Conservation (phyloP, 1,140 invertebrate species). For the Neodiprion pinetum region DNA sequence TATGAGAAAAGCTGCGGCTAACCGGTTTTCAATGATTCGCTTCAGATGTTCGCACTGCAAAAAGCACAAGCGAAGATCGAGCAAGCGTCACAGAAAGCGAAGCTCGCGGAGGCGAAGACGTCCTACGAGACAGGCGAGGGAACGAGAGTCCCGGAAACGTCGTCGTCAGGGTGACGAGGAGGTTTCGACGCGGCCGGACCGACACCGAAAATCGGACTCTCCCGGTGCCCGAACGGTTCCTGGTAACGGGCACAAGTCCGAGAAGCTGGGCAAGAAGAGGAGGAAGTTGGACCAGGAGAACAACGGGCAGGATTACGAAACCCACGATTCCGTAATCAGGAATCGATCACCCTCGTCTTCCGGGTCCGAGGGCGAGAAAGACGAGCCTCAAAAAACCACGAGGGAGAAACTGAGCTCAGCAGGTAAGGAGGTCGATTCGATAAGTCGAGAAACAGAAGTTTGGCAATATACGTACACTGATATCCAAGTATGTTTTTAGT, state of each 20-base stretch:
- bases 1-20: background rate
- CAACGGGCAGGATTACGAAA: background rate
- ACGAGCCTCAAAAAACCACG: constrained; percentile 9
- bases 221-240: background rate
- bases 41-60: background rate
- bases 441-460: no score
- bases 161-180: constrained; percentile 18
- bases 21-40: background rate
- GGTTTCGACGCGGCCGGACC: constrained; percentile 2
- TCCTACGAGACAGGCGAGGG: constrained; percentile 1
- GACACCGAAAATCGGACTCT: background rate
- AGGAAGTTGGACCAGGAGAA: background rate
- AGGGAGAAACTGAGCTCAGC: constrained; percentile 8
- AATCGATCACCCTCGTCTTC: background rate
- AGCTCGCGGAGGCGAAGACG: background rate
- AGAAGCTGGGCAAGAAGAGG: constrained; percentile 2
- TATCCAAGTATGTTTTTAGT: no score
- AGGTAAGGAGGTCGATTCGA: background rate
- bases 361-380: constrained; percentile 24
- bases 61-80: constrained; percentile 9
- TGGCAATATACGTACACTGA: no score
- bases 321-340: background rate
- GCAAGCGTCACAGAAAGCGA: constrained; percentile 12
- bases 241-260: background rate
- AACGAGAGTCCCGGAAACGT: constrained; percentile 7